phyloP scores from a whole-genome alignment of 2,888 invertebrate species.

The Hypselothyrea guttata region DNA sequence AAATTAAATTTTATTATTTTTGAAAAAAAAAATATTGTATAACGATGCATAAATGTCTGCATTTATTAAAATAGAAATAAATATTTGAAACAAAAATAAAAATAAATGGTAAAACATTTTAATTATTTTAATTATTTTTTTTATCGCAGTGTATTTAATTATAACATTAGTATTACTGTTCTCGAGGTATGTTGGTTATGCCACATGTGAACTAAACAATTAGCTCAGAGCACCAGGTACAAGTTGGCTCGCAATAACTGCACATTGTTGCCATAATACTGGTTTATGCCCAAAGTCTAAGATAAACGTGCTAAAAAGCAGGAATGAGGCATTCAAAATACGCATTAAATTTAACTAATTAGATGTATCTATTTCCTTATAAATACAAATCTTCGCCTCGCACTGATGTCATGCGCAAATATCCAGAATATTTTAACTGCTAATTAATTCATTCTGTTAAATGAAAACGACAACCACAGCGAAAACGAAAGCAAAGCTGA shows the following conservation, averaged over 20 bases:
- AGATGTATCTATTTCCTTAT: slow-evolving; percentile 21
- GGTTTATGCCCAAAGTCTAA: slow-evolving; percentile 52
- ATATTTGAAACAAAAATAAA: no score
- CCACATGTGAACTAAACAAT: slow-evolving; percentile 79
- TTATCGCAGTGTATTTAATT: slow-evolving; percentile 42
- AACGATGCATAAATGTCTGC: no score
- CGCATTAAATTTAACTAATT: neutral
- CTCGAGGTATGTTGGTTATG: slow-evolving; percentile 34
- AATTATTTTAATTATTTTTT: no score
- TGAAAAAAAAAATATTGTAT: no score
- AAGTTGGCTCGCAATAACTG: slow-evolving; percentile 1
- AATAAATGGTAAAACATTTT: no score
- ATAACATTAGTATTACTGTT: slow-evolving; percentile 39
- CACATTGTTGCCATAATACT: slow-evolving; percentile 30
- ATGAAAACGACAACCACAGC: slow-evolving; percentile 50
- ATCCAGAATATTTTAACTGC: slow-evolving; percentile 24
- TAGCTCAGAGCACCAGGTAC: slow-evolving; percentile 53
- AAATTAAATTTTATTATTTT: no score
- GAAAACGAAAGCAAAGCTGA: slow-evolving; percentile 32
- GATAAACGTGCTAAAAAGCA: neutral
- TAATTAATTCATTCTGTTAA: slow-evolving; percentile 49
- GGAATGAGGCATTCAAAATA: neutral
- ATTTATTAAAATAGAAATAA: no score
- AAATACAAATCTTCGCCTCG: slow-evolving; percentile 3
- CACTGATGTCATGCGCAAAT: slow-evolving; percentile 45